Percentiles rank a stretch among this genome's conserved stretches.
Conservation (phyloP, 1,140 invertebrate genomes). For the Ectropis grisescens region DNA sequence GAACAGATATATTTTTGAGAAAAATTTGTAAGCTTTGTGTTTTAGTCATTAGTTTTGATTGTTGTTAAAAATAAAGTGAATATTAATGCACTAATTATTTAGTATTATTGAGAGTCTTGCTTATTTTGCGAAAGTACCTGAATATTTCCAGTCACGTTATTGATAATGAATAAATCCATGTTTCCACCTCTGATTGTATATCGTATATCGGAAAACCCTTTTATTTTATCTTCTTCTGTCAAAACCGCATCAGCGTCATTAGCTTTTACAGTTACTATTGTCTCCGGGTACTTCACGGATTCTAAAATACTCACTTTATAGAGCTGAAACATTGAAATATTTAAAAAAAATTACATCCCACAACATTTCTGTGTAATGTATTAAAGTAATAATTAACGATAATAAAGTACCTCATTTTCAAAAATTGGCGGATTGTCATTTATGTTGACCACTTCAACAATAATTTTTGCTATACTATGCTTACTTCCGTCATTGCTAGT, state of each 20-base stretch:
- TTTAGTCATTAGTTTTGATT: too few relatives aligned
- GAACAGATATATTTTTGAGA: too few relatives aligned
- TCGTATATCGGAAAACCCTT: slow-evolving; percentile 77
- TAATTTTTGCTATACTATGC: slow-evolving; percentile 77
- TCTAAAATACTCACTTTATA: slow-evolving; percentile 81
- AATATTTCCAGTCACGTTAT: slow-evolving; percentile 76
- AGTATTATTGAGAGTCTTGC: too few relatives aligned
- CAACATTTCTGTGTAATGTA: not conserved
- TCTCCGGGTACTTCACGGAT: slow-evolving; percentile 77
- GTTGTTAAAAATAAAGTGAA: too few relatives aligned
- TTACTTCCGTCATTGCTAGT: slow-evolving; percentile 77
- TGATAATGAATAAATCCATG: slow-evolving; percentile 78
- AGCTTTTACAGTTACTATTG: slow-evolving; percentile 78
- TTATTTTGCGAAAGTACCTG: slow-evolving; percentile 67
- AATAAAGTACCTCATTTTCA: slow-evolving; percentile 68
- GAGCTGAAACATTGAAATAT: slow-evolving; percentile 42
- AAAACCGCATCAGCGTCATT: slow-evolving; percentile 78
- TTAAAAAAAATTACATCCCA: not conserved
- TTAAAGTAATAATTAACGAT: slow-evolving; percentile 1
- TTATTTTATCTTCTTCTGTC: slow-evolving; percentile 71
- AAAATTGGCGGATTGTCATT: slow-evolving; percentile 87
- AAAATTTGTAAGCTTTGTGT: too few relatives aligned
- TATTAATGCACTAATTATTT: too few relatives aligned
- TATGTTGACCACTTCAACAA: slow-evolving; percentile 79
- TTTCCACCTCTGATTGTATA: slow-evolving; percentile 81